Percentiles rank a stretch among this genome's conserved stretches.
phyloP scores from a whole-genome alignment of 1,140 invertebrate genomes.

The Dreissena rostriformis region DNA sequence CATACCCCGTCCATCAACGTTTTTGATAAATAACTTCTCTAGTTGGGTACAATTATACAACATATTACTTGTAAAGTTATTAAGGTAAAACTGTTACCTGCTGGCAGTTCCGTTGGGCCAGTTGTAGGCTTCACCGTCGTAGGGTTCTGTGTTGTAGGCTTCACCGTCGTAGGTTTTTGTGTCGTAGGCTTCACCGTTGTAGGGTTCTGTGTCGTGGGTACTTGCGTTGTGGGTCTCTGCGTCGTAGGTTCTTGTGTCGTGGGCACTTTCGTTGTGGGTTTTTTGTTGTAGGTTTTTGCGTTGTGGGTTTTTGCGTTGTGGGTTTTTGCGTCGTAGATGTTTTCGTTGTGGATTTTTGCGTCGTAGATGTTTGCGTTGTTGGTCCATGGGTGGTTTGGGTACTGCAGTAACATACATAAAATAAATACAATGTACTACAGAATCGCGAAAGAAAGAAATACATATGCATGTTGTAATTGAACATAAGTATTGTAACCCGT shows the following conservation, averaged over 20 bases:
- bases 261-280: no score
- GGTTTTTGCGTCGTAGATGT: not conserved
- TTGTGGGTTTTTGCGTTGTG: constrained; percentile 2
- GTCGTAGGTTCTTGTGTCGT: no score
- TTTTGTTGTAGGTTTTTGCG: not conserved
- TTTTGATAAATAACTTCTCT: no score
- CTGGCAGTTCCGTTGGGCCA: not conserved
- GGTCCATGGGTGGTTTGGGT: not conserved
- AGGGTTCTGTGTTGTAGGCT: not conserved
- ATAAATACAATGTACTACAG: no score
- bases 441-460: not conserved
- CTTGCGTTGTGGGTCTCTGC: not conserved
- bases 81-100: not conserved
- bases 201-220: not conserved
- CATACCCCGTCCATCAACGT: not conserved
- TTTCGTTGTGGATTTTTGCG: not conserved
- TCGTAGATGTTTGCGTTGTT: not conserved
- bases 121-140: not conserved
- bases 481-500: not conserved
- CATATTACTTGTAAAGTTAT: no score
- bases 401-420: not conserved
- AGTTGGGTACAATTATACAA: no score
- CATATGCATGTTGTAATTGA: not conserved
- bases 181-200: not conserved
- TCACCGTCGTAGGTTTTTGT: not conserved